Percentiles rank a stretch among this genome's conserved stretches.
phyloP scores from a whole-genome alignment of 2,797 vertebrate species.

The Falco naumanni region DNA sequence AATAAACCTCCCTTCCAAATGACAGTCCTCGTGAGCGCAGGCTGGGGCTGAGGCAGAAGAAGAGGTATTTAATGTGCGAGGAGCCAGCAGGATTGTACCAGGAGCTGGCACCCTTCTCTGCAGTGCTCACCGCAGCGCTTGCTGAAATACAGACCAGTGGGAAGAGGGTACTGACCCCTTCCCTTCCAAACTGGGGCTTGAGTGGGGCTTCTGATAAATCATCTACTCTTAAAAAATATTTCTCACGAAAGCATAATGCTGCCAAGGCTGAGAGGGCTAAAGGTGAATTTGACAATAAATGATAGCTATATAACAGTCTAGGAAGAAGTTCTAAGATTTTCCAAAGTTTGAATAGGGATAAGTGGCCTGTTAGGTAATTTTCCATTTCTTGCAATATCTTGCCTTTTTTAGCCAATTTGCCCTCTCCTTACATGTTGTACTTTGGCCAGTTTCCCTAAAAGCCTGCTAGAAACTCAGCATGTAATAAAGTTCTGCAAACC shows the following conservation, averaged over 20 bases:
- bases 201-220: neutral
- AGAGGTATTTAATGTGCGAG: neutral
- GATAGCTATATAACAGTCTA: neutral
- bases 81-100: neutral
- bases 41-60: neutral
- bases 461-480: neutral
- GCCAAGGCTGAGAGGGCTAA: neutral
- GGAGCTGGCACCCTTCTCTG: neutral
- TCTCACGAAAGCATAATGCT: neutral
- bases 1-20: neutral
- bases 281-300: conserved; percentile 27
- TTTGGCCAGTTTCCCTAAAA: conserved; percentile 14
- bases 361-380: conserved; percentile 20
- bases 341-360: neutral
- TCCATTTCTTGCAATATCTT: conserved; percentile 15
- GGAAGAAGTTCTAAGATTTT: conserved; percentile 20
- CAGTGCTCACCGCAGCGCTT: neutral
- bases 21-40: neutral
- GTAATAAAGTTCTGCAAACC: neutral
- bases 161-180: neutral
- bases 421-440: neutral
- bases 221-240: neutral
- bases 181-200: neutral
- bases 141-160: neutral
- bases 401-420: neutral